A percentile compares a stretch with the other conserved stretches of the same genome.
These are phyloP conservation scores for Acanthornis magna DNA, from an alignment of 2,797 vertebrate species.

Conservation along the genomic window DNA sequence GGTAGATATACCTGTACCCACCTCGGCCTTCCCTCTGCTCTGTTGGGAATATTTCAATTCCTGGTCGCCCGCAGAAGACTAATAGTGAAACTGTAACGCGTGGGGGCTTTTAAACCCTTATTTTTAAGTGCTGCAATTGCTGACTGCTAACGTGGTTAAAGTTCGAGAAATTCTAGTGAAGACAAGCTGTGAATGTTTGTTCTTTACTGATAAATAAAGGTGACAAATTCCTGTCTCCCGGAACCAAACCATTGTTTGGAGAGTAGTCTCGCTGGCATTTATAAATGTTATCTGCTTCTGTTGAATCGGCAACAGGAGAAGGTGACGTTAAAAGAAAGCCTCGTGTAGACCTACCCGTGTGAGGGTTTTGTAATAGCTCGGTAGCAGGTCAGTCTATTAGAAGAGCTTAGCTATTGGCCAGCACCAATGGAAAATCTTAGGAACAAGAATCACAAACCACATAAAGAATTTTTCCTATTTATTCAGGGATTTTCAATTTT, in stretches of 20 bases:
- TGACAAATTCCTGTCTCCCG: background rate
- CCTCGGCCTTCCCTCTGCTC: background rate
- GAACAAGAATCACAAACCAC: slow-evolving; percentile 28
- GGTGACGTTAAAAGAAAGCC: background rate
- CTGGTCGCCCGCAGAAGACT: fast-evolving
- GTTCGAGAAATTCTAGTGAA: background rate
- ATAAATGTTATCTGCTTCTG: background rate
- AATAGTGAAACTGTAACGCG: fast-evolving
- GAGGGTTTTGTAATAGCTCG: slow-evolving; percentile 27
- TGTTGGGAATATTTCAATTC: fast-evolving
- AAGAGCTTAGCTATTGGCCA: slow-evolving; percentile 25
- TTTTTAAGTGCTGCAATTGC: fast-evolving
- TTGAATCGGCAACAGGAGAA: background rate
- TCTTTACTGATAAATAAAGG: background rate
- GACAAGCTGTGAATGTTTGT: background rate
- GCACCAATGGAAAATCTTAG: slow-evolving; percentile 48
- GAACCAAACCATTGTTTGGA: background rate
- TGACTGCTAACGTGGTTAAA: background rate
- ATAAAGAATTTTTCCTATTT: slow-evolving; percentile 54
- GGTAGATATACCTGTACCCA: fast-evolving
- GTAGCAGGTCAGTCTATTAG: background rate
- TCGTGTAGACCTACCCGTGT: background rate
- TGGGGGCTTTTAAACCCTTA: background rate
- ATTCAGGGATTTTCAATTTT: slow-evolving; percentile 48
- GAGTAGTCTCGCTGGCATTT: background rate